Conservation (phyloP, 2,113 vertebrate species). For the Garra rufa region DNA sequence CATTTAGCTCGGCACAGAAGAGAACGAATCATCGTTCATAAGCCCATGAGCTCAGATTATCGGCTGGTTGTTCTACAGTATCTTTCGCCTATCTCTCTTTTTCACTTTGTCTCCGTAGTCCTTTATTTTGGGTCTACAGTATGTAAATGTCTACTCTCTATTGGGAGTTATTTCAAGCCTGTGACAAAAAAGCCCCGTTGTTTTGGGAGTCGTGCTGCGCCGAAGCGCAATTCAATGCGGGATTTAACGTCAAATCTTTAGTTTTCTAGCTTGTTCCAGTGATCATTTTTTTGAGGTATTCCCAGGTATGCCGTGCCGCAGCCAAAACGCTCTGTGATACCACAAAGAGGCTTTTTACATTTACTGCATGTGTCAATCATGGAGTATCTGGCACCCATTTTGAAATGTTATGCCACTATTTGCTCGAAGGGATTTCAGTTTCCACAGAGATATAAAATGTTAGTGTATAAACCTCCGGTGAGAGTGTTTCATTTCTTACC, state of each 20-base stretch:
- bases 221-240: background rate
- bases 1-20: conserved; percentile 10
- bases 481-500: background rate
- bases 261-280: background rate
- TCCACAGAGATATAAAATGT: background rate
- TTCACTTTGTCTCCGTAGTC: background rate
- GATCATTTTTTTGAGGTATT: background rate
- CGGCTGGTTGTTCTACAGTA: background rate
- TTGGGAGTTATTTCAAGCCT: conserved; percentile 3
- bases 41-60: background rate
- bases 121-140: background rate
- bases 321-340: background rate
- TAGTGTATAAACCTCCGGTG: conserved; percentile 4
- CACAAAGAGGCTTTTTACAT: conserved; percentile 37
- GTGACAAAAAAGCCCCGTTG: no score
- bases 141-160: conserved; percentile 12
- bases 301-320: conserved; percentile 21
- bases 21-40: conserved; percentile 32
- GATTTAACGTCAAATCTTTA: background rate
- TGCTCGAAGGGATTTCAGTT: background rate
- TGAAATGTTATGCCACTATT: background rate
- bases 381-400: background rate
- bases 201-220: background rate
- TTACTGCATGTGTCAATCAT: conserved; percentile 31
- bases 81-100: background rate